Evolutionary conservation across 2,888 invertebrate species (phyloP), one percentile per base, ranked within the genome.

Genomic region (Cataglyphis rosenhaueri): DNA sequence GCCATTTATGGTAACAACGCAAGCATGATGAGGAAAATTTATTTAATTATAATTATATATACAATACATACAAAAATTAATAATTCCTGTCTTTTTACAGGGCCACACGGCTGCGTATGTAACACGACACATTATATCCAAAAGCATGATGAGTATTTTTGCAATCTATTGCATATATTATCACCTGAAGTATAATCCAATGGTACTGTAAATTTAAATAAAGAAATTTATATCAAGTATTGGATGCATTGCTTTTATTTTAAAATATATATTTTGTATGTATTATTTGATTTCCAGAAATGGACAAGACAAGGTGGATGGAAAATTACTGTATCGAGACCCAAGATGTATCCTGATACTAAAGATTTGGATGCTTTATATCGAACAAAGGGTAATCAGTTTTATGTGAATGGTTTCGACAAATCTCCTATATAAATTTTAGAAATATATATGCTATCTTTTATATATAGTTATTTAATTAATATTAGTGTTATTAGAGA

Each of bases 221-320:
- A 15, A 18, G 29, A 59, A 65, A n/a, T 73, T 18, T 12, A 18
- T 79, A 70, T 81, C 52, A 59, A 74, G 55, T 59, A 44, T 29
- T n/a, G 9, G 10, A 57, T 48, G 29, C 41, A 62, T 48, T 82
- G 5, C 32, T 52, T 55, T 68, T 59, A 9, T 21, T 29, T 9
- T 25, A 25, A 25, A 25, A 25, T 25, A 25, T 25, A 25, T 59
- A 25, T 41, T 48, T 3, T 32, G 9, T 32, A 66, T 57, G 41
- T 73, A 32, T 62, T 76, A 52, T 29, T 57, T 48, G 6, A 15
- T 75, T 41, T 84, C 83, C 41, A 97, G 97, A 96, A 97, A 94
- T 98, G 98, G 98, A 97, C 97, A 0, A 96, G 96, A 85, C 96
- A 96, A 92, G 96, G 96, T 81, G 97, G 98, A 65, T 97, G 97